Evolutionary conservation across 1,140 invertebrate species (phyloP), one percentile per base, ranked within the genome.

Genomic region (Drosophila asahinai): DNA sequence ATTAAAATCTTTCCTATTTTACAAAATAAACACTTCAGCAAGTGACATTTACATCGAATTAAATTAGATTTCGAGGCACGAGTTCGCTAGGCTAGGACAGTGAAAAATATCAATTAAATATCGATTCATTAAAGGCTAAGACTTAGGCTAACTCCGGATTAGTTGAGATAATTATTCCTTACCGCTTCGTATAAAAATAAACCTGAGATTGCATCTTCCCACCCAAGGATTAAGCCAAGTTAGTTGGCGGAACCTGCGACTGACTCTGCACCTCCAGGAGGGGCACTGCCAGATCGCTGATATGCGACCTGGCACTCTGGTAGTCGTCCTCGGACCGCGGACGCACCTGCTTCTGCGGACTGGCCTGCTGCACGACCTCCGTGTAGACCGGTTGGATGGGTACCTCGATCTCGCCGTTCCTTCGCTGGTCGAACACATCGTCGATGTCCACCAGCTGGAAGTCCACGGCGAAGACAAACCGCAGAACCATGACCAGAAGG

Each of bases 371-470:
- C 52, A 80, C 58, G 6, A 79, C 42, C 59, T 86, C 76, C 9
- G 62, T 91, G 47, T 86, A 89, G 5, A 70, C 76, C 0, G 71
- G 81, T 19, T 77, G 78, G 9, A 89, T 68, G 19, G 65, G 60
- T 8, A 48, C 54, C 25, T 52, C 30, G 5, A 40, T 5, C 15
- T 22, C 15, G 1, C 11, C 55, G 17, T 43, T 45, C 8, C 54
- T 5, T 2, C 63, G 58, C 22, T 70, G 74, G 8, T 92, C 91
- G 19, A 90, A 92, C 68, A 81, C 80, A 6, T 91, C 83, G 15
- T 92, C 81, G 5, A 93, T 87, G 33, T 92, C 83, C 5, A 93
- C 81, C 66, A 92, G 51, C 58, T 92, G 92, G 11, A 93, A 93
- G 38, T 93, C 92, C n/a, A 93, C 74, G 17, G 91, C 92, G 7